phyloP scores from a whole-genome alignment of 2,888 invertebrate species.

The Blastobasis adustella region DNA sequence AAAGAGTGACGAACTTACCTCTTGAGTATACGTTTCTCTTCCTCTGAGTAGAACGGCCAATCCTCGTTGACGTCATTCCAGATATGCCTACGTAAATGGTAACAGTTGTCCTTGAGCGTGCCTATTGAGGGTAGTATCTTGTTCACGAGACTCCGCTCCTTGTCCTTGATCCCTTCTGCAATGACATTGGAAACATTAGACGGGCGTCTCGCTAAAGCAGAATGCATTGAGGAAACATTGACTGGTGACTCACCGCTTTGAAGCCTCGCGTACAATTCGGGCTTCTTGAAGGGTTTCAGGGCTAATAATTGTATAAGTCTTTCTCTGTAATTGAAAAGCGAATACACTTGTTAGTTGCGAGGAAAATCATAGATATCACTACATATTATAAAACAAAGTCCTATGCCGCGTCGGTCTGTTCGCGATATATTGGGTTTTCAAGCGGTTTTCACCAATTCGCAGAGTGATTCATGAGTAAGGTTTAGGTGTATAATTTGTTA shows the following conservation, averaged over 20 bases:
- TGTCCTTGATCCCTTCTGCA: constrained; percentile 91
- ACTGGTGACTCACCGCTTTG: constrained; percentile 79
- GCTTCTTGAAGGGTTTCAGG: constrained; percentile 94
- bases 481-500: no score
- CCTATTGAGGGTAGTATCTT: constrained; percentile 88
- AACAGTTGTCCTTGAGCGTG: constrained; percentile 90
- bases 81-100: constrained; percentile 87
- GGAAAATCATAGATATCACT: background rate
- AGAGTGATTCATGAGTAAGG: no score
- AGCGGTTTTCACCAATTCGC: no score
- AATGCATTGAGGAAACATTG: constrained; percentile 7
- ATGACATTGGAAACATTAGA: constrained; percentile 31
- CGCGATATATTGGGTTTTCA: no score
- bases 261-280: constrained; percentile 89
- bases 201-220: constrained; percentile 11
- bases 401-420: no score
- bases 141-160: constrained; percentile 84
- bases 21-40: constrained; percentile 91
- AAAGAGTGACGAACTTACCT: constrained; percentile 60
- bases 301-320: constrained; percentile 96
- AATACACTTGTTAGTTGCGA: constrained; percentile 3
- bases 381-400: no score
- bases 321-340: constrained; percentile 81
- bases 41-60: constrained; percentile 95
- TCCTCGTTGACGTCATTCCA: constrained; percentile 96